These are phyloP conservation scores for Lasioglossum zephyrum DNA, from an alignment of 2,888 invertebrate species.

Conservation along the genomic window DNA sequence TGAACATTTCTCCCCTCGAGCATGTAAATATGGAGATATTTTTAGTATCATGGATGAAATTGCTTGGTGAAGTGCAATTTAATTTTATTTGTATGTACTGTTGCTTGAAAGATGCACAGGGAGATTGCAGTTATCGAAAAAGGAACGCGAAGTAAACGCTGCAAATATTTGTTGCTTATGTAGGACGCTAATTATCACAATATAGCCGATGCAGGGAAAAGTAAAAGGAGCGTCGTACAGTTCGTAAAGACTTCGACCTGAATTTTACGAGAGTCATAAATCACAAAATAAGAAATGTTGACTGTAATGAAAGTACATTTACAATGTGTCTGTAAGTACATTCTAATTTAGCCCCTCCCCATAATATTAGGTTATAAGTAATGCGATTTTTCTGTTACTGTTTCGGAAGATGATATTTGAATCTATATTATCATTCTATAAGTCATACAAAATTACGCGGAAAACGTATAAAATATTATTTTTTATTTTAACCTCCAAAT, in stretches of 20 bases:
- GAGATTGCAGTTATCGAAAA: not conserved
- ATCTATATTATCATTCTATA: too few species aligned
- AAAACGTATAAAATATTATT: too few species aligned
- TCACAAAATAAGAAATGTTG: not conserved
- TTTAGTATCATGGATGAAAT: not conserved
- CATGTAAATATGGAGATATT: not conserved
- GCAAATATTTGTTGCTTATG: constrained; percentile 1
- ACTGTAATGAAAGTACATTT: not conserved
- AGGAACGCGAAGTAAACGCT: not conserved
- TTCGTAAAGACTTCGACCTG: not conserved
- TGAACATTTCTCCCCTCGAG: not conserved
- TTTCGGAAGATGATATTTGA: too few species aligned
- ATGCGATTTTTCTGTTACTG: too few species aligned
- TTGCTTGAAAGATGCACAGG: not conserved
- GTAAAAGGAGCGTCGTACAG: not conserved
- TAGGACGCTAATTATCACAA: not conserved
- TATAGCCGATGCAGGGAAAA: not conserved
- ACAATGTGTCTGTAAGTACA: not conserved
- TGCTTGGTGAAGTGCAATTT: not conserved
- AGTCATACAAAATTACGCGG: too few species aligned
- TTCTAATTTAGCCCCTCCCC: not conserved
- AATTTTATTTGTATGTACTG: not conserved
- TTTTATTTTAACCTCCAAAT: too few species aligned
- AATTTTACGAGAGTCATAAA: not conserved
- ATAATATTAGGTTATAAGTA: too few species aligned